These are phyloP conservation scores for Nemotelus nigrinus DNA, from an alignment of 2,888 invertebrate genomes.

Conservation along the genomic window DNA sequence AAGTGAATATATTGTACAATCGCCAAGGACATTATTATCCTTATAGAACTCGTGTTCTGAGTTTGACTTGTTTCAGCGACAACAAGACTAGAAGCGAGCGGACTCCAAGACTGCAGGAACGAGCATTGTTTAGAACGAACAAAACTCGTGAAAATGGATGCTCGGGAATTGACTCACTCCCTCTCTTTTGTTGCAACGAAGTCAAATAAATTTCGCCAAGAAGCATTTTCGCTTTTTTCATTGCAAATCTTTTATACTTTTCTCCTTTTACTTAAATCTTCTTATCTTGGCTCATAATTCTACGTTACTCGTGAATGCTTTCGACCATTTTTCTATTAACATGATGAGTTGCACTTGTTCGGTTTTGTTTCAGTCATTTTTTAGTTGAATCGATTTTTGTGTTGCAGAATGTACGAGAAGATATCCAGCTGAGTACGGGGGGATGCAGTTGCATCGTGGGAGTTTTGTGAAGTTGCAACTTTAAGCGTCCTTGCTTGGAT, in stretches of 20 bases:
- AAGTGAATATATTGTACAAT: slow-evolving; percentile 43
- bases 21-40: slow-evolving; percentile 50
- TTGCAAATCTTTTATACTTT: slow-evolving; percentile 7
- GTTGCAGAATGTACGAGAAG: background rate
- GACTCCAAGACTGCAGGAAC: background rate
- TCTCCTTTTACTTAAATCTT: slow-evolving; percentile 33
- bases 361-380: background rate
- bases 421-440: background rate
- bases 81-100: background rate
- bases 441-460: background rate
- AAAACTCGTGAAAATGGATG: slow-evolving; percentile 3
- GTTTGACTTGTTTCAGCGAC: slow-evolving; percentile 34
- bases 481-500: slow-evolving; percentile 13
- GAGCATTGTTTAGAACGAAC: slow-evolving; percentile 12
- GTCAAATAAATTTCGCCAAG: slow-evolving; percentile 47
- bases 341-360: slow-evolving; percentile 16
- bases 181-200: slow-evolving; percentile 37
- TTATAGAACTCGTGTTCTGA: slow-evolving; percentile 24
- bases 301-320: slow-evolving; percentile 16
- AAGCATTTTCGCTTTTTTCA: slow-evolving; percentile 24
- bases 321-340: slow-evolving; percentile 39
- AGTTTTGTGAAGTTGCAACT: background rate
- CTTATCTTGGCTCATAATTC: slow-evolving; percentile 49
- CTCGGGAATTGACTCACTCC: background rate
- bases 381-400: background rate